Evolutionary conservation across 2,113 vertebrate genomes (phyloP), one percentile per base, ranked within the genome.

Genomic region (Rhinopithecus roxellana): DNA sequence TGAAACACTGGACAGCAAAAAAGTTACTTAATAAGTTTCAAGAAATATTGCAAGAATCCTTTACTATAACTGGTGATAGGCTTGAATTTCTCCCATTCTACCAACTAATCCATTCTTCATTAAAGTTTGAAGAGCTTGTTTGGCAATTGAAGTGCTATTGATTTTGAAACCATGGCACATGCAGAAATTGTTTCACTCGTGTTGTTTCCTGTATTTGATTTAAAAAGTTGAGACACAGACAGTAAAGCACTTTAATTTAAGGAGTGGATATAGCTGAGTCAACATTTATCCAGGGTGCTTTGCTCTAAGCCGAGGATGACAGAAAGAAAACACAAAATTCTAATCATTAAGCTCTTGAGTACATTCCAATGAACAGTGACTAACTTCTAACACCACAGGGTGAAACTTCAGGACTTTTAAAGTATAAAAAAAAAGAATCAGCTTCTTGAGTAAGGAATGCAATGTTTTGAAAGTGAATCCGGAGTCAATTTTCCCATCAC

Each of bases 51-150:
- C 61, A 86, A 93, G 74, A 59, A 30, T 0, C 25, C 72, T 89
- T 6, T 50, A 95, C 30, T 45, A 27, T 27, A 95, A 89, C 5
- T 50, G 14, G 11, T 81, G 87, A 30, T 30, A 95, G n/a, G n/a
- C 48, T 86, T 95, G 93, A 93, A 40, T 96, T 92, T 92, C 61
- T 40, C n/a, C 40, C 83, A 72, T 55, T 97, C 88, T 48, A 72
- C 45, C 92, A 94, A 92, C 82, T 96, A 97, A 98, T 98, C 98
- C 32, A 97, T 97, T 85, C 96, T 98, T 97, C 97, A 96, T 95
- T 98, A 97, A 94, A 97, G 87, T 98, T 98, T 96, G 89, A 98
- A 97, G 90, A 72, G 92, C 8, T 32, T 87, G 70, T 72, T 96
- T 82, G 84, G 43, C 91, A 97, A 89, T 61, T 74, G 38, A 98